Base-by-base conservation (phyloP, 2,113 vertebrate species). In the Myanophis thanlyinensis region DNA sequence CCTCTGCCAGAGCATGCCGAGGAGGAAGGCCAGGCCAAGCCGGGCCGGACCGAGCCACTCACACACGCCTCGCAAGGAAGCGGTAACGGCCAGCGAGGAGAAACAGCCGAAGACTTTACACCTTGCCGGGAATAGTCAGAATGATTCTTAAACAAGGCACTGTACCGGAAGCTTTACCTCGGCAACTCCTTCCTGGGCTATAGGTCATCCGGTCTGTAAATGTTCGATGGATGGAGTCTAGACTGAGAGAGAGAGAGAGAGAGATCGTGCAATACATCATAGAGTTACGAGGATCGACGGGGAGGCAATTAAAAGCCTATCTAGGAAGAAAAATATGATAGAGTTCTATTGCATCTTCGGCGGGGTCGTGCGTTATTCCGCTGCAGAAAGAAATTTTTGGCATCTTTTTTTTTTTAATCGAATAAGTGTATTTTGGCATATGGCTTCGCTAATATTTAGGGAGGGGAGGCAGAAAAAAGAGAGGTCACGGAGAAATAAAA, bases 1-100 rank as follows among this genome's bases (percentile, higher is more conserved):
- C 46, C 25, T 9, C 49, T 9, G 44, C 80, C 51, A 90, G 90
- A 67, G 86, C 96, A 96, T 96, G 88, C 94, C 90, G 95, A 87
- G 91, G 35, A 9, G 47, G 67, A 86, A 59, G 49, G 25, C 67
- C n/a, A 49, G 88, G 85, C 46, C 92, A 3, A 54, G 40, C n/a
- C n/a, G n/a, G 49, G 25, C 67, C n/a, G 44, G 88, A 67, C 46
- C 92, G 2, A 54, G 40, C n/a, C 51, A 35, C 40, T 5, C 25
- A 11, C 56, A 27, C 13, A 35, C 40, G 59, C 80, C 53, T 13
- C 44, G 47, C 86, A 10, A n/a, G 12, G 62, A 12, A 88, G 23
- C 49, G 7, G 15, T 5, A 25, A 23, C 53, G 3, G 22, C 53
- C 27, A 12, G 18, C 6, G 6, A 59, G 3, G 4, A 9, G 35